These are phyloP conservation scores for Tenthredo amoena DNA, from an alignment of 2,888 invertebrate species.

Conservation along the genomic window DNA sequence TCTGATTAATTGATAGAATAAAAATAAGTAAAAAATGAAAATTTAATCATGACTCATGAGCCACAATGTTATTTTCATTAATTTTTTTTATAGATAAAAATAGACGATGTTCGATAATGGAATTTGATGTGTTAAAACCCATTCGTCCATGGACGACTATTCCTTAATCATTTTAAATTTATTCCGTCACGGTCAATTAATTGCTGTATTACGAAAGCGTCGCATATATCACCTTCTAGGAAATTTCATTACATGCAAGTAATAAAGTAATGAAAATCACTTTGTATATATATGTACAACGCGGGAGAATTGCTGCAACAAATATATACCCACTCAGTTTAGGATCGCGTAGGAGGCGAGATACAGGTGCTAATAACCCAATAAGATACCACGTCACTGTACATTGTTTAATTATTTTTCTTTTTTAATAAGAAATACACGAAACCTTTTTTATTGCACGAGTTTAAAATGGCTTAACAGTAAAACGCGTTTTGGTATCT, in stretches of 20 bases:
- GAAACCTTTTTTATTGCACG: not conserved
- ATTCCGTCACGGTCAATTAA: constrained; percentile 40
- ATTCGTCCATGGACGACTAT: not conserved
- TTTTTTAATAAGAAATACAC: not conserved
- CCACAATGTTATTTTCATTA: not conserved
- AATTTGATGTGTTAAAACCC: not conserved
- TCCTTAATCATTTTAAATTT: constrained; percentile 27
- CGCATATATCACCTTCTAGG: not conserved
- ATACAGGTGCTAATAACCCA: constrained; percentile 4
- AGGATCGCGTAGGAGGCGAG: not conserved
- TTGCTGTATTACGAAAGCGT: not conserved
- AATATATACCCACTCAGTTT: not conserved
- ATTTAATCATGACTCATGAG: not conserved
- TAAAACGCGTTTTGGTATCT: not conserved
- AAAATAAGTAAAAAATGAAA: not conserved
- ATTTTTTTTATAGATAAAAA: not conserved
- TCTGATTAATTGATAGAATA: not conserved
- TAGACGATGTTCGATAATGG: not conserved
- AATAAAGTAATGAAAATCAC: constrained; percentile 10
- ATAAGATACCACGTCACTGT: not conserved
- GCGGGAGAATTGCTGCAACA: not conserved
- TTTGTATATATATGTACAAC: not conserved
- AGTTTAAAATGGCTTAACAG: not conserved
- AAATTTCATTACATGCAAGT: not conserved
- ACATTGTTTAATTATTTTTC: not conserved